A percentile compares a stretch with the other conserved stretches of the same genome.
Conservation (phyloP, 2,888 invertebrate genomes). For the Lymantria dispar region DNA sequence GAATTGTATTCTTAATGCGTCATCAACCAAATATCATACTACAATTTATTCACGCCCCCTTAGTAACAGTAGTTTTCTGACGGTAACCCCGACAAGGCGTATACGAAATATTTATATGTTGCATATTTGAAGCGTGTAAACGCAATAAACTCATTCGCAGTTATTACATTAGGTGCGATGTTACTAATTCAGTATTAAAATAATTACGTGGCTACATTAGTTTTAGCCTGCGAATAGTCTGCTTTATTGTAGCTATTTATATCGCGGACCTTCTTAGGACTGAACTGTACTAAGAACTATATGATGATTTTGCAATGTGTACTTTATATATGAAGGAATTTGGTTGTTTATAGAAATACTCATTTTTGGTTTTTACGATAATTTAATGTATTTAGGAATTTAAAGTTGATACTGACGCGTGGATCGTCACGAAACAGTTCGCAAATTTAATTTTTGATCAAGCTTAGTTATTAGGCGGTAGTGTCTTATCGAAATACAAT, state of each 20-base stretch:
- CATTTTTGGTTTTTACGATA: neutral
- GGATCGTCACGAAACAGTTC: neutral
- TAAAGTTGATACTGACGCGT: neutral
- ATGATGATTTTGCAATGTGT: neutral
- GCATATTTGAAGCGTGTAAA: no score
- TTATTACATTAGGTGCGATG: no score
- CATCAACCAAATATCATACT: no score
- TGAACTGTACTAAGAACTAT: constrained; percentile 2
- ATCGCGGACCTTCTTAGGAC: neutral
- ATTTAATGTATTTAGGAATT: neutral
- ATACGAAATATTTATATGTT: no score
- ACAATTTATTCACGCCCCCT: no score
- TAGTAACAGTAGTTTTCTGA: no score
- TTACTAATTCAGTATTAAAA: neutral
- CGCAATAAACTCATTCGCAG: no score
- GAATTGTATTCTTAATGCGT: no score
- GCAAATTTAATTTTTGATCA: neutral
- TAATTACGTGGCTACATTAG: constrained; percentile 3
- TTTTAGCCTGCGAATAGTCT: constrained; percentile 2
- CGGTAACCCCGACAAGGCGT: no score
- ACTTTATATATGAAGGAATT: rapidly evolving
- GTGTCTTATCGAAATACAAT: neutral
- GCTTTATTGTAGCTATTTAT: constrained; percentile 10
- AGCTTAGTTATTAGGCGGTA: neutral
- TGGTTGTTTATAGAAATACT: neutral